phyloP scores from a whole-genome alignment of 1,140 invertebrate genomes.

The Dufourea novaeangliae region DNA sequence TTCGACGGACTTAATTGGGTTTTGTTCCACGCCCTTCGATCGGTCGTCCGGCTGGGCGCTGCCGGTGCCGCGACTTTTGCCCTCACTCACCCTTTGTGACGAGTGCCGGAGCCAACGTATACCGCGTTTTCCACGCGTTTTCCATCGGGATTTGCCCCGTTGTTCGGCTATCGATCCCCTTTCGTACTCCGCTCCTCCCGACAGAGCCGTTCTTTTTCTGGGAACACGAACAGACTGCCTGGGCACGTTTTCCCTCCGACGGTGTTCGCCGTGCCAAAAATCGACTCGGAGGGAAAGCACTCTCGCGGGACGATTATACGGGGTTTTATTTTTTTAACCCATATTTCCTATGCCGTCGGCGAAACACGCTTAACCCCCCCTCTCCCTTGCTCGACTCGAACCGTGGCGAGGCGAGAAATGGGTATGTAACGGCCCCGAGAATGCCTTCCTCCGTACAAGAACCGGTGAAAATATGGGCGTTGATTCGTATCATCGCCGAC shows the following conservation, averaged over 20 bases:
- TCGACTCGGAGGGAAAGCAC: slow-evolving; percentile 54
- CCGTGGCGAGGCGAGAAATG: too few species aligned
- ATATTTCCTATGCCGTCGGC: not conserved
- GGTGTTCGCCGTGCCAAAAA: slow-evolving; percentile 50
- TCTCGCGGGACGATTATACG: slow-evolving; percentile 34
- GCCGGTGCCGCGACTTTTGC: slow-evolving; percentile 40
- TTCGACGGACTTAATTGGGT: slow-evolving; percentile 66
- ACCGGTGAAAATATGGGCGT: not conserved
- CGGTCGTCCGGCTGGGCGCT: slow-evolving; percentile 49
- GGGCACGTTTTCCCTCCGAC: slow-evolving; percentile 21
- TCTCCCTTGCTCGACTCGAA: too few species aligned
- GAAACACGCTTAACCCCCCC: slow-evolving; percentile 11
- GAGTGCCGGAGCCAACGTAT: slow-evolving; percentile 49
- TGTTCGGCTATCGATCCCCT: slow-evolving; percentile 66
- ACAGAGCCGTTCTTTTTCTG: slow-evolving; percentile 47
- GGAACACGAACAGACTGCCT: slow-evolving; percentile 46
- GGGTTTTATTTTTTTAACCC: slow-evolving; percentile 33
- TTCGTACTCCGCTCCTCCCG: slow-evolving; percentile 17
- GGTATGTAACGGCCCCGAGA: not conserved
- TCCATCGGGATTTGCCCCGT: slow-evolving; percentile 62
- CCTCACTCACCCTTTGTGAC: slow-evolving; percentile 44
- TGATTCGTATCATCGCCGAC: not conserved
- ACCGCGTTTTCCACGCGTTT: slow-evolving; percentile 57
- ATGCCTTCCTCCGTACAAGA: not conserved
- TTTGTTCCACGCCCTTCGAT: slow-evolving; percentile 67